These are phyloP conservation scores for Papilio glaucus DNA, from an alignment of 1,140 invertebrate species.

Conservation along the genomic window DNA sequence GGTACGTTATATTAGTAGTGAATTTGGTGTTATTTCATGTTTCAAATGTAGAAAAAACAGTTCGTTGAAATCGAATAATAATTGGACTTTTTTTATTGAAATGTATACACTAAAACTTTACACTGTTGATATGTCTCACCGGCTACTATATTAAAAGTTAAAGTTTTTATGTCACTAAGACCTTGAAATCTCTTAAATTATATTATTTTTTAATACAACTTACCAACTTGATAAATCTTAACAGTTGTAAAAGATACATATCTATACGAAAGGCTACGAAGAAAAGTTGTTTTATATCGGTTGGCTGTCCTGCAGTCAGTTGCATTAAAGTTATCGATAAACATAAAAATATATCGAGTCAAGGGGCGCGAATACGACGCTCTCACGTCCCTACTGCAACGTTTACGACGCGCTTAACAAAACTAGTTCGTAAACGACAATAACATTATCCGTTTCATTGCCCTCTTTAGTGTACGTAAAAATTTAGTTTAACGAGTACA, in stretches of 20 bases:
- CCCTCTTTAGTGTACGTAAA: constrained; percentile 24
- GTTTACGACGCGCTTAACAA: constrained; percentile 27
- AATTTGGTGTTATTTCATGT: no score
- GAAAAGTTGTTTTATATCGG: neutral
- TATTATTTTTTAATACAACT: no score
- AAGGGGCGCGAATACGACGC: constrained; percentile 27
- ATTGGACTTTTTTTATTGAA: no score
- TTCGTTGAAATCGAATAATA: no score
- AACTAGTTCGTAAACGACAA: constrained; percentile 35
- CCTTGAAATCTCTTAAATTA: no score
- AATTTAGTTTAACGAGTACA: constrained; percentile 32
- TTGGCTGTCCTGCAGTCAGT: constrained; percentile 3
- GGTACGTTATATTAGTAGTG: no score
- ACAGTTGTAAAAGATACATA: neutral
- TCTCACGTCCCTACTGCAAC: constrained; percentile 2
- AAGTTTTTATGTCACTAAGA: no score
- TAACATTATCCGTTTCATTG: constrained; percentile 33
- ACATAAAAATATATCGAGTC: constrained; percentile 12
- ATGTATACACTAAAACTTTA: no score
- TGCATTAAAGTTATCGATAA: constrained; percentile 17
- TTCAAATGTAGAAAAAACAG: no score
- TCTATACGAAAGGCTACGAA: neutral
- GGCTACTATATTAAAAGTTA: no score
- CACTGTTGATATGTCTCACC: no score
- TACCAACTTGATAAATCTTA: no score